phyloP scores from a whole-genome alignment of 1,140 invertebrate genomes.

The Aphaenogaster ashmeadi region DNA sequence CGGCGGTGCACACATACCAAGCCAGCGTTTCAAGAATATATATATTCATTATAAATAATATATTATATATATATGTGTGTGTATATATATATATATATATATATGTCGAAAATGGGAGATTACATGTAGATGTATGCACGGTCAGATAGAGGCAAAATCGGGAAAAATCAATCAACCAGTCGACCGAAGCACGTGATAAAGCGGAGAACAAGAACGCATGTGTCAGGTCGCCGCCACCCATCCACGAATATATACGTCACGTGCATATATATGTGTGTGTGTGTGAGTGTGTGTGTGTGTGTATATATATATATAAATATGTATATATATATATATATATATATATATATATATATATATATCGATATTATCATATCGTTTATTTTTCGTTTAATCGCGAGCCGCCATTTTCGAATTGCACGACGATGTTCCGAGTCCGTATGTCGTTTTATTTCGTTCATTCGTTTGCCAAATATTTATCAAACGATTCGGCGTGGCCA shows the following conservation, averaged over 20 bases:
- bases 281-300: too few relatives aligned
- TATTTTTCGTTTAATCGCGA: slow-evolving; percentile 45
- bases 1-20: slow-evolving; percentile 83
- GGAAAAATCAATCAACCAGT: slow-evolving; percentile 68
- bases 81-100: slow-evolving; percentile 48
- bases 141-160: slow-evolving; percentile 35
- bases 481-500: slow-evolving; percentile 54
- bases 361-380: slow-evolving; percentile 55
- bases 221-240: slow-evolving; percentile 45
- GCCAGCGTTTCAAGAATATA: slow-evolving; percentile 78
- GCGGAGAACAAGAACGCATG: slow-evolving; percentile 49
- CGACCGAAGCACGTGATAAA: slow-evolving; percentile 56
- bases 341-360: neutral
- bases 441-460: slow-evolving; percentile 55
- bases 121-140: slow-evolving; percentile 41
- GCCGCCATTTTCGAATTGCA: slow-evolving; percentile 26
- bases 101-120: slow-evolving; percentile 37
- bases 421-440: slow-evolving; percentile 28
- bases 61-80: slow-evolving; percentile 69
- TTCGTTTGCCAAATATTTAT: slow-evolving; percentile 63
- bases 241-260: slow-evolving; percentile 15
- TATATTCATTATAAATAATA: slow-evolving; percentile 55
- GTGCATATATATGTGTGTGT: neutral
- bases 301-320: too few relatives aligned
- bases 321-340: neutral